Conservation (phyloP, 2,113 vertebrate species). For the Arenaria interpres region DNA sequence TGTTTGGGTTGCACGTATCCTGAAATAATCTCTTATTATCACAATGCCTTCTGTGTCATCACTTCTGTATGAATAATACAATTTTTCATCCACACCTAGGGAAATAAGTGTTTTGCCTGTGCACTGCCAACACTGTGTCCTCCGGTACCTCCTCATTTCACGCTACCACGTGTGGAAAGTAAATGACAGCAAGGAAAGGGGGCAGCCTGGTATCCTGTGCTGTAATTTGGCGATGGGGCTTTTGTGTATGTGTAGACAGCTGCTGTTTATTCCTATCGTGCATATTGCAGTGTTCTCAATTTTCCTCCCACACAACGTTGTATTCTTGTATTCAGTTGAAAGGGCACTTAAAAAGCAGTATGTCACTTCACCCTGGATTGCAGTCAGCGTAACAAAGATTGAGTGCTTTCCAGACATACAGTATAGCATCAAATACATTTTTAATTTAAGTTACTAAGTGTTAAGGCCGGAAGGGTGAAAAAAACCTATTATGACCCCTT, state of each 20-base stretch:
- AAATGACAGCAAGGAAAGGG: background rate
- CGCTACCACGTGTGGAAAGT: fast-evolving
- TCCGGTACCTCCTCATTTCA: background rate
- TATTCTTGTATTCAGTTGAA: conserved; percentile 14
- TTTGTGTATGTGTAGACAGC: background rate
- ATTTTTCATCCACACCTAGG: background rate
- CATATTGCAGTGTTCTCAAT: conserved; percentile 33
- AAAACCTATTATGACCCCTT: background rate
- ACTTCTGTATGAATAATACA: background rate
- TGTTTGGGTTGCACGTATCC: background rate
- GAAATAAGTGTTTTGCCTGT: background rate
- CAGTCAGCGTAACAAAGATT: background rate
- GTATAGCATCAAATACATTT: background rate
- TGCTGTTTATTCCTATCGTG: conserved; percentile 43
- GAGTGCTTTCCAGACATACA: background rate
- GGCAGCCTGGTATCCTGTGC: background rate
- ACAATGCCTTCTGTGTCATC: background rate
- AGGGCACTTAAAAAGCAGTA: conserved; percentile 21
- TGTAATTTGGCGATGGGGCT: background rate
- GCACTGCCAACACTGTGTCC: background rate
- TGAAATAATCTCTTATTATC: background rate
- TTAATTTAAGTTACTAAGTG: background rate
- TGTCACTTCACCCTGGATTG: background rate
- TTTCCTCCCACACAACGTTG: conserved; percentile 40
- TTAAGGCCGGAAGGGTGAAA: background rate